Percentiles rank a stretch among this genome's conserved stretches.
Evolutionary conservation across 1,140 invertebrate species (phyloP).

Genomic region (Hylaeus volcanicus): DNA sequence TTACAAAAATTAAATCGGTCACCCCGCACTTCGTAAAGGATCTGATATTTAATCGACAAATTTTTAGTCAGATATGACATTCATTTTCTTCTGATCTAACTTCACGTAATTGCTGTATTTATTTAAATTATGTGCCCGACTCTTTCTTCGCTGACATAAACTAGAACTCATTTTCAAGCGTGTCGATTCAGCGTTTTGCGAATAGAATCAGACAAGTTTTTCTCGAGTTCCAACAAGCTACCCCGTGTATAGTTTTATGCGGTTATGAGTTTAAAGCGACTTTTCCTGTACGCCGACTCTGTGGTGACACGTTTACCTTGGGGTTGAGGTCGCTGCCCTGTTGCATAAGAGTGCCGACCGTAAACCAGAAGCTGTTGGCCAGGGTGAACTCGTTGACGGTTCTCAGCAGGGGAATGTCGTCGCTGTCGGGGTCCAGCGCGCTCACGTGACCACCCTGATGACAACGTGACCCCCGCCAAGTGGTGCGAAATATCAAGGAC

Average conservation of each 20-base stretch:
- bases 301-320: constrained; percentile 82
- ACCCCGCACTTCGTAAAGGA: background rate
- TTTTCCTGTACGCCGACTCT: constrained; percentile 46
- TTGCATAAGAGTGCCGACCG: constrained; percentile 96
- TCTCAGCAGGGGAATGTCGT: constrained; percentile 78
- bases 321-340: constrained; percentile 95
- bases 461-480: constrained; percentile 75
- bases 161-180: background rate
- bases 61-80: too few relatives aligned
- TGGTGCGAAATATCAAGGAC: constrained; percentile 76
- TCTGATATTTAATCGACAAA: too few relatives aligned
- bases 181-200: too few relatives aligned
- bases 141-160: background rate
- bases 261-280: background rate
- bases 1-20: too few relatives aligned
- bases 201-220: background rate
- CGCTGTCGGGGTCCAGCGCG: constrained; percentile 75
- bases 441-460: constrained; percentile 77
- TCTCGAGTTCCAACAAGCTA: constrained; percentile 6
- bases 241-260: background rate
- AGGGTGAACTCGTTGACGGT: constrained; percentile 90
- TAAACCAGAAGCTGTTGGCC: constrained; percentile 94
- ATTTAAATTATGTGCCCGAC: too few relatives aligned
- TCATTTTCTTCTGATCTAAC: too few relatives aligned
- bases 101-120: too few relatives aligned